A percentile compares a stretch with the other conserved stretches of the same genome.
Evolutionary conservation across 2,888 invertebrate genomes (phyloP).

Genomic region (Frankliniella intonsa): DNA sequence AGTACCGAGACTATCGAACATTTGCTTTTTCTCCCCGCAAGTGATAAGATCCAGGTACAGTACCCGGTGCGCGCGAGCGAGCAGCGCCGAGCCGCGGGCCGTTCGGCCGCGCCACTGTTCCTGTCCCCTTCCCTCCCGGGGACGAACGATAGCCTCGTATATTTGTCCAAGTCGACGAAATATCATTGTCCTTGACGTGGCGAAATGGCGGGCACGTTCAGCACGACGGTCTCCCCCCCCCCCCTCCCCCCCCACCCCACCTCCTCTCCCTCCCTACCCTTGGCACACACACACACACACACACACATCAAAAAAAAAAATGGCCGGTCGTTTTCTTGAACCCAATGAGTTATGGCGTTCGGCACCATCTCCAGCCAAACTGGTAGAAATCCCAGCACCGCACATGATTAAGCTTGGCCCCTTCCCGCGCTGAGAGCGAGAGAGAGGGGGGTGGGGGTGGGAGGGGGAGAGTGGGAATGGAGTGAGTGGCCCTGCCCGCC

Average conservation of each 20-base stretch:
- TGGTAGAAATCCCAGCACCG: background rate
- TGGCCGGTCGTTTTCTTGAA: background rate
- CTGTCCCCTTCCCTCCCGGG: too few species aligned
- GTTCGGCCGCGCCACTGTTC: too few species aligned
- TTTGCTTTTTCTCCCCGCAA: too few species aligned
- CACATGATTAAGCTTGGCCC: conserved; percentile 9
- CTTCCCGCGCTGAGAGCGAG: background rate
- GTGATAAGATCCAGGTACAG: too few species aligned
- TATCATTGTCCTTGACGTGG: conserved; percentile 6
- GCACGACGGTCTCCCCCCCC: background rate
- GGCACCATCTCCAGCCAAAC: background rate
- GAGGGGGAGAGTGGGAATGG: background rate
- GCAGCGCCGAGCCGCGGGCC: too few species aligned
- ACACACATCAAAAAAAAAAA: background rate
- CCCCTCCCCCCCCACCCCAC: too few species aligned
- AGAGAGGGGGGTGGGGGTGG: background rate
- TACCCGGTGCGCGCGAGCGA: too few species aligned
- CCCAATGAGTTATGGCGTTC: background rate
- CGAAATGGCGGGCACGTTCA: background rate
- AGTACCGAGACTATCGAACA: too few species aligned
- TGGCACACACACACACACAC: background rate
- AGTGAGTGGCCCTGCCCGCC: too few species aligned
- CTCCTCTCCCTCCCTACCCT: background rate
- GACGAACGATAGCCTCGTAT: background rate
- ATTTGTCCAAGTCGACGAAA: background rate